These are phyloP conservation scores for Uropsilus gracilis DNA, from an alignment of 2,113 vertebrate genomes.

Conservation along the genomic window DNA sequence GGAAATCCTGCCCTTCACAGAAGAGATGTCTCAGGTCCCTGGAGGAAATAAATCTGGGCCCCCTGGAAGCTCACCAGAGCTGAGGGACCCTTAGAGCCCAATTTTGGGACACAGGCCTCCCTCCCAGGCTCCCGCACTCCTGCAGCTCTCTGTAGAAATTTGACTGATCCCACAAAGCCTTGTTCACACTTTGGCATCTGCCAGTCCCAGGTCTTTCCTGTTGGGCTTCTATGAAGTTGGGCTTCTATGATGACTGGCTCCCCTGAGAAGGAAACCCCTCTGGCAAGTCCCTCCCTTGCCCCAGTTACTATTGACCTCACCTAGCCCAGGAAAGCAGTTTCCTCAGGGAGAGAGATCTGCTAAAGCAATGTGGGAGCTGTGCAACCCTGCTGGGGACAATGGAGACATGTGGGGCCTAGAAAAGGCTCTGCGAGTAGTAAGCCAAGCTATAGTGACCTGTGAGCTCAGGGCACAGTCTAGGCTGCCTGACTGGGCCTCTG, in stretches of 20 bases:
- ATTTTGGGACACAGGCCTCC: neutral
- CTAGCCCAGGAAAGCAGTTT: neutral
- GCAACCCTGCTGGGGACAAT: neutral
- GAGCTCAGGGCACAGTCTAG: neutral
- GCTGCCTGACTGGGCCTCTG: neutral
- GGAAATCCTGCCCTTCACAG: neutral
- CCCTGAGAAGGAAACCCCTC: neutral
- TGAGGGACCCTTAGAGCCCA: neutral
- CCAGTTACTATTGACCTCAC: neutral
- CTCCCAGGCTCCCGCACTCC: neutral
- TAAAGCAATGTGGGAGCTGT: neutral
- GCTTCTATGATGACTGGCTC: neutral
- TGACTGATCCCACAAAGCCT: neutral
- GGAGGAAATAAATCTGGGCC: neutral
- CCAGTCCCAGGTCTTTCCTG: neutral
- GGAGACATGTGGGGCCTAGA: neutral
- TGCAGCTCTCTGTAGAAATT: neutral
- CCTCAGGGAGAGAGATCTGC: neutral
- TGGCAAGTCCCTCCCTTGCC: no score
- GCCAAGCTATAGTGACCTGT: no score
- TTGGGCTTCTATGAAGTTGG: neutral
- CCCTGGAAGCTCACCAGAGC: neutral
- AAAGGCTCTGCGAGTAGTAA: neutral
- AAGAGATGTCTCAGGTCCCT: neutral
- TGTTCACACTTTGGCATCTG: neutral